Base-by-base conservation (phyloP, 92 coral and sea anemone species). In the Zoanthus solanderi region DNA sequence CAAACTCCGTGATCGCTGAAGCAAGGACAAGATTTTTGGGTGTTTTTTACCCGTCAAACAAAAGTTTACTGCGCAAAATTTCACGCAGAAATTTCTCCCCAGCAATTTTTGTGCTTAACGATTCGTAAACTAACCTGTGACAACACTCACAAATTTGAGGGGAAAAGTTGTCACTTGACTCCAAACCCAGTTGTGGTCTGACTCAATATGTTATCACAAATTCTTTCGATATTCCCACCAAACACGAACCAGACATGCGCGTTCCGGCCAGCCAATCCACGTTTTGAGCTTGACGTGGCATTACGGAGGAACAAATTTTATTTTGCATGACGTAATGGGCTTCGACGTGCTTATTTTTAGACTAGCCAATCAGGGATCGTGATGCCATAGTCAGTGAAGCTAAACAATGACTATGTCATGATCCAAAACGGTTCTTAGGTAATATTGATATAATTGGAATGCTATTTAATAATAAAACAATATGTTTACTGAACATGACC, bases 391-490 rank as follows among this genome's bases (percentile, higher is more conserved):
- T 80, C 93, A 94, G 92, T 83, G 91, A 89, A 91, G 92, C 90
- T 92, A 93, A 95, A 95, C 98, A 95, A 95, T 95, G 94, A 92
- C 94, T 93, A 90, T 90, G 94, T 89, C 96, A 95, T 95, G 98
- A 93, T 85, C 96, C 96, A 93, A 88, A 93, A 66, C 93, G 94
- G 90, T 95, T 95, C 98, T 95, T 93, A 93, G 98, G 98, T 95
- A 95, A 95, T 95, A 95, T 93, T 95, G 98, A 95, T 95, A 95
- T 95, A 95, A 95, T 89, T 93, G 94, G 98, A 93, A 93, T 68
- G 96, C 96, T 95, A 95, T 95, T 95, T 95, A 95, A 95, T 95
- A 95, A 95, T 95, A 95, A 95, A 95, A 93, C 92, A 93, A 81
- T 90, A 84, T 93, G 90, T 91, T 92, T 81, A 72, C 90, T 88